Evolutionary conservation across 2,888 invertebrate genomes (phyloP), one percentile per base, ranked within the genome.

Genomic region (Cylloceria caligata): DNA sequence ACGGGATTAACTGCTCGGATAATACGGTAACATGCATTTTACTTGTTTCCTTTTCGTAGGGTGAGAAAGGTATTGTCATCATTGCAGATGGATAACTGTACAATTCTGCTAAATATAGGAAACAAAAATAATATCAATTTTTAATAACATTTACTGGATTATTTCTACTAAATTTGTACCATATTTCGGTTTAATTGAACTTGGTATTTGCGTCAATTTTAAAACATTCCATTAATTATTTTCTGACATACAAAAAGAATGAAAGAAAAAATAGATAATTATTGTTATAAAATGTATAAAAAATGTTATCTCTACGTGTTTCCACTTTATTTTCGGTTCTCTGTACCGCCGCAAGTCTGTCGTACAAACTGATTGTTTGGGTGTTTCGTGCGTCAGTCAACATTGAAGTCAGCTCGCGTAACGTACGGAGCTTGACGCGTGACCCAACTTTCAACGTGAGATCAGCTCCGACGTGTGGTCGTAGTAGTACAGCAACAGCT

Each of bases 361-460:
- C 47, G 34, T 16, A 9, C 39, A 2, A n/a, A 55, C 39, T 64
- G 52, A 64, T 73, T 27, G 64, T 16, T 64, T 19, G 42, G 45
- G 11, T 30, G 36, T 24, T 52, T 19, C 9, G 52, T 27, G 27
- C 39, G 73, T 55, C 65, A 55, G 39, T 52, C 52, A 52, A 52
- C 49, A 52, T 73, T 36, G 62, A 64, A 73, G 62, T 49, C 64
- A 52, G 39, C 64, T 36, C 64, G 74, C 16, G 42, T 74, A 74
- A 74, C 64, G 52, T 16, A 64, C 55, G 30, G 55, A 6, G 52
- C 49, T 52, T 34, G 64, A 62, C 39, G 52, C 52, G 64, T 65
- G 73, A 64, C 42, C 52, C 64, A 65, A 65, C 73, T 74, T 74
- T 42, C 64, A 74, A 65, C 74, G 13, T 27, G 52, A 27, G 42